A percentile compares a stretch with the other conserved stretches of the same genome.
Conservation (phyloP, 1,140 invertebrate species). For the Mycetomoellerius zeteki region DNA sequence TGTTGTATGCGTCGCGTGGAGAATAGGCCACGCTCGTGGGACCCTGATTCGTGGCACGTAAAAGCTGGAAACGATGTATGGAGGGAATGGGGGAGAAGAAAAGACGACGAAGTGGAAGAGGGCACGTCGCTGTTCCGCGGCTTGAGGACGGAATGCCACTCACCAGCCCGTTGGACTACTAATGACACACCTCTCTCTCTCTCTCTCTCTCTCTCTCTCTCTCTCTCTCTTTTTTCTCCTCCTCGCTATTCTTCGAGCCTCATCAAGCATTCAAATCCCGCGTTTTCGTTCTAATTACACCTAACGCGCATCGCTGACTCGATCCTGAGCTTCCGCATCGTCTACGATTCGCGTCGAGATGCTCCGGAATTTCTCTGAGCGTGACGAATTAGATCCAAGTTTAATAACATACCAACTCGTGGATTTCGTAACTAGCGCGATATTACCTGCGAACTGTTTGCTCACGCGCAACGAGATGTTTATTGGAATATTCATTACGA, state of each 20-base stretch:
- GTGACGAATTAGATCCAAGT: conserved; percentile 34
- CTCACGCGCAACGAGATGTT: background rate
- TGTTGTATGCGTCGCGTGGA: background rate
- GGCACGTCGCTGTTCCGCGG: conserved; percentile 33
- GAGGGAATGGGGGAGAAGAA: background rate
- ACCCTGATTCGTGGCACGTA: conserved; percentile 26
- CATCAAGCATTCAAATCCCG: conserved; percentile 67
- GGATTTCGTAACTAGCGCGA: background rate
- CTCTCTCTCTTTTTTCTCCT: background rate
- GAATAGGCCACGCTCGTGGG: conserved; percentile 10
- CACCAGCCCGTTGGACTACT: conserved; percentile 69
- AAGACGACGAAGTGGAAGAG: conserved; percentile 1
- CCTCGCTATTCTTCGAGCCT: conserved; percentile 31
- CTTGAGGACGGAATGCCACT: conserved; percentile 67
- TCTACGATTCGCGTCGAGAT: background rate
- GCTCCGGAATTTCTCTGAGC: conserved; percentile 32
- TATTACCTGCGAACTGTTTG: conserved; percentile 23
- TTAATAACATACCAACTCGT: conserved; percentile 23
- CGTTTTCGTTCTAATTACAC: conserved; percentile 72
- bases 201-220: background rate
- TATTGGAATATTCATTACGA: conserved; percentile 4
- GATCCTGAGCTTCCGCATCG: background rate
- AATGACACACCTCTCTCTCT: conserved; percentile 59
- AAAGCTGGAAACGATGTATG: background rate
- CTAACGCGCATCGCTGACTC: conserved; percentile 6